Evolutionary conservation across 2,113 vertebrate species (phyloP).

Genomic region (Scortum barcoo): DNA sequence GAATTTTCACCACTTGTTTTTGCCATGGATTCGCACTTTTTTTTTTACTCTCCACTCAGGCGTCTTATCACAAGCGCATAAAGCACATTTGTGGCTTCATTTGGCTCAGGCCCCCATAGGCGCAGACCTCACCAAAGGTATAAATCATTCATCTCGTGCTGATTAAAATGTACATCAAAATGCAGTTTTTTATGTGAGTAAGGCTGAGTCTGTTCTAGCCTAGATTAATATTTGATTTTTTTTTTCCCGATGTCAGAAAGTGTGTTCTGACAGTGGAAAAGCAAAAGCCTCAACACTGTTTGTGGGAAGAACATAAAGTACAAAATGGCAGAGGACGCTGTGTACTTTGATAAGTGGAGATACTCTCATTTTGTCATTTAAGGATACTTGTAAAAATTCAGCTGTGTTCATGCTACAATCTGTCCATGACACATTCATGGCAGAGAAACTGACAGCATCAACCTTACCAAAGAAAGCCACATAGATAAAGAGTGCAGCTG

Average conservation of each 20-base stretch:
- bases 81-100: neutral
- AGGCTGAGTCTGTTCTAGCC: neutral
- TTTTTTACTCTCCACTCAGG: neutral
- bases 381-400: neutral
- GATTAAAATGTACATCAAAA: conserved; percentile 16
- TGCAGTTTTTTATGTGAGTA: neutral
- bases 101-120: neutral
- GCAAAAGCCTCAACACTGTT: neutral
- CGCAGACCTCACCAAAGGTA: neutral
- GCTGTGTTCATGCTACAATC: neutral
- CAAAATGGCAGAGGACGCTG: neutral
- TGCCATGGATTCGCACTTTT: neutral
- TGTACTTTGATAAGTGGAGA: neutral
- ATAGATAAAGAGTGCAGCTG: neutral
- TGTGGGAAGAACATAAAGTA: neutral
- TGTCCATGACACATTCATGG: neutral
- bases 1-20: neutral
- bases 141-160: neutral
- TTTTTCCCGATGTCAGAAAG: neutral
- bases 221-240: conserved; percentile 1
- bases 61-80: neutral
- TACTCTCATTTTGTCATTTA: neutral
- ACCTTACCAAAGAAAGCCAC: neutral
- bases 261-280: neutral
- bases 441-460: neutral